Evolutionary conservation across 2,113 vertebrate species (phyloP).

Genomic region (Python bivittatus): DNA sequence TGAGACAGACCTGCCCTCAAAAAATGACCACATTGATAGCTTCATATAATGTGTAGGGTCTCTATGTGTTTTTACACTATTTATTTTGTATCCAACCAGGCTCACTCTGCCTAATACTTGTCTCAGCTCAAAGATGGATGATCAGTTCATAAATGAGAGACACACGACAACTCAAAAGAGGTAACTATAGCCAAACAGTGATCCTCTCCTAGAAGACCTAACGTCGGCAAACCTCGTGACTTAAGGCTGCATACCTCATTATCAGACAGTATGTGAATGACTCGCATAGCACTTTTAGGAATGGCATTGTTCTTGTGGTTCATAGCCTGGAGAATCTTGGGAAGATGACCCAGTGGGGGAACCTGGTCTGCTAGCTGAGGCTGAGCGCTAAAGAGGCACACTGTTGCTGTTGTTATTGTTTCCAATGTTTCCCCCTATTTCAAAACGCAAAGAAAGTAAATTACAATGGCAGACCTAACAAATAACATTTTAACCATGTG

Average conservation of each 20-base stretch:
- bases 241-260: constrained; percentile 84
- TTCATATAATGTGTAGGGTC: not conserved
- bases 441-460: constrained; percentile 18
- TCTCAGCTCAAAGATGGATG: not conserved
- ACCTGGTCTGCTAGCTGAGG: constrained; percentile 95
- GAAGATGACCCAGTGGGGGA: constrained; percentile 94
- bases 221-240: not conserved
- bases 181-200: not conserved
- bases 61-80: not conserved
- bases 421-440: constrained; percentile 93
- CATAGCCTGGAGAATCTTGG: constrained; percentile 90
- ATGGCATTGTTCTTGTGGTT: constrained; percentile 95
- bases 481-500: not conserved
- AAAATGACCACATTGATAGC: not conserved
- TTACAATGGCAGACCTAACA: not conserved
- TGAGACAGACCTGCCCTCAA: not conserved
- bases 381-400: constrained; percentile 93
- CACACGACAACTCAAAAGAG: not conserved
- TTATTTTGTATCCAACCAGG: not conserved
- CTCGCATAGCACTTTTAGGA: constrained; percentile 93
- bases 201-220: not conserved
- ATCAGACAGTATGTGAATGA: constrained; percentile 91
- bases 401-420: constrained; percentile 92
- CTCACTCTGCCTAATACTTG: not conserved
- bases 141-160: not conserved